Base-by-base conservation (phyloP, 2,888 invertebrate genomes). In the Machimus atricapillus region DNA sequence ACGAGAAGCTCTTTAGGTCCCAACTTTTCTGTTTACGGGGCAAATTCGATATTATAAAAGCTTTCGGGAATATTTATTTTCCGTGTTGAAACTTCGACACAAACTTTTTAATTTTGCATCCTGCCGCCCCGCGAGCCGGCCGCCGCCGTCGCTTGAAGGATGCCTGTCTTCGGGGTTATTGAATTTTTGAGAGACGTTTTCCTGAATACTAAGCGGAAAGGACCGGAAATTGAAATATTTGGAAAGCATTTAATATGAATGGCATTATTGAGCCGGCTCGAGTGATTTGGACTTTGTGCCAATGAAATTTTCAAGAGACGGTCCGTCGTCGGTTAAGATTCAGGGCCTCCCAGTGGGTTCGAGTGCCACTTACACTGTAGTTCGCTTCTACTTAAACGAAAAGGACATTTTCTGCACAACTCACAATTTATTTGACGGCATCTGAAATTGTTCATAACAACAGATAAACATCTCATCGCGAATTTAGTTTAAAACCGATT, bases 181-280 rank as follows among this genome's bases (percentile, higher is more conserved):
- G 78, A 78, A 78, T 78, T 46, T 78, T 78, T 12, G 43, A 40
- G 78, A 78, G 40, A 46, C 43, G 78, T 46, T 66, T 78, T 78
- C 78, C 78, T 78, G 78, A 78, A 78, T 78, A 78, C 23, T 78
- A 78, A 78, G 37, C 37, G 43, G 23, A 43, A 78, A n/a, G 37
- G 78, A 78, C 78, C 37, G 78, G 78, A 78, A 78, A 78, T 78
- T 78, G 78, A 78, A 78, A 78, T 78, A 78, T 43, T 43, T 40
- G n/a, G 43, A 40, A 40, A 78, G 37, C 37, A 40, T 78, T 78
- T 78, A 78, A 78, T 78, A 43, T 46, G 78, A 78, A 78, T 78
- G 78, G 78, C 43, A 78, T 78, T 23, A 78, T 43, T 40, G 43
- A 78, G 14, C 23, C 43, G 78, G 19, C 8, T 5, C 19, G 16